Base-by-base conservation (phyloP, 1,140 invertebrate genomes). In the Drosophila ironensis region DNA sequence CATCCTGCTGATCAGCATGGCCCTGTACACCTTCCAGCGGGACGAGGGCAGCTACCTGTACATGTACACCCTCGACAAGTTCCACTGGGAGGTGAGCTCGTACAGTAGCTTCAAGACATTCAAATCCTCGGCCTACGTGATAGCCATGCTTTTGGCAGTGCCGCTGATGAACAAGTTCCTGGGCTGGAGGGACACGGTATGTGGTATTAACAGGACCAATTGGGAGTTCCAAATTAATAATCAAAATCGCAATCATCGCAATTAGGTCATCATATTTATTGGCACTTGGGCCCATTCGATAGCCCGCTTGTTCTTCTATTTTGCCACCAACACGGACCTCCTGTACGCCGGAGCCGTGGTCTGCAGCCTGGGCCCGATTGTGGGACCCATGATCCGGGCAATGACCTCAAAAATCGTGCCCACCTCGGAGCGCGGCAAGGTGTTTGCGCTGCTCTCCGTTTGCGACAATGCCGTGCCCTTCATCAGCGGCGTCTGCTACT, bases 401-500 rank as follows among this genome's bases (percentile, higher is more conserved):
- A 94, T 95, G 91, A 92, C 93, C 6, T 95, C 95, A 0, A 96
- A 96, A 90, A 89, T 94, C 2, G 92, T 95, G 12, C 90, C 92
- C 1, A 63, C 90, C 2, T 91, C 92, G 20, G 95, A 96, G 88
- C 91, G 94, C 91, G 95, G 95, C 92, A 95, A 95, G 86, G 92
- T 94, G 2, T 95, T 95, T 74, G 93, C 94, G 0, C 90, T 95
- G 37, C 88, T 96, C 3, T 93, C 94, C 0, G 94, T 95, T 1
- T 95, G 94, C 66, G 94, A 96, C 75, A 95, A 95, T 73, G 93
- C 94, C 0, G 93, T 95, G 6, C 94, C 94, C 1, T 89, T 95
- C 47, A 91, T 95, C 38, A 94, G 94, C 7, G 93, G 94, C 0
- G 90, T 93, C 1, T 87, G 95, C 17, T 95, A 95, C 72, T 92